Conservation (phyloP, 2,888 invertebrate genomes). For the Heliconius hortense region DNA sequence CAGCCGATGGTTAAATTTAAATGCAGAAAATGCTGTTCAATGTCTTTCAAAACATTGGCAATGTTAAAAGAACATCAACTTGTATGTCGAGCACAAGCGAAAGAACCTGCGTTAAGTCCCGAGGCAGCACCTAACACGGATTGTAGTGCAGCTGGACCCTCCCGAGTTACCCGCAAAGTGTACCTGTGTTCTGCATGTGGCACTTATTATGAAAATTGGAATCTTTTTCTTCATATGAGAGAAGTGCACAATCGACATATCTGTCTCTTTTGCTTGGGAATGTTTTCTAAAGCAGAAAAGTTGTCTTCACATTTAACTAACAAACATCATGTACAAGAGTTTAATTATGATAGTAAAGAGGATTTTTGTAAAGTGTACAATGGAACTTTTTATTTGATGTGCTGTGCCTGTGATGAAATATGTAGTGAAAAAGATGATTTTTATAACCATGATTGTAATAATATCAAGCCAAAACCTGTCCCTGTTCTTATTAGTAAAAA, state of each 20-base stretch:
- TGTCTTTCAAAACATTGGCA: slow-evolving; percentile 85
- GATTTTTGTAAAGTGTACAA: slow-evolving; percentile 85
- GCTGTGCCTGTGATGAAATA: slow-evolving; percentile 90
- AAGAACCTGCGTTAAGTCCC: slow-evolving; percentile 69
- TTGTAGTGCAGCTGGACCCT: slow-evolving; percentile 65
- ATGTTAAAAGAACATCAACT: slow-evolving; percentile 87
- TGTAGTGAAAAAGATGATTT: slow-evolving; percentile 90
- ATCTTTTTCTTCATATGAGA: slow-evolving; percentile 91
- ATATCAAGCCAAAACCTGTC: slow-evolving; percentile 76
- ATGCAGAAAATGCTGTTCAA: slow-evolving; percentile 87
- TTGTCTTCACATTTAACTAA: slow-evolving; percentile 88
- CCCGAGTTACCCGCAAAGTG: slow-evolving; percentile 88
- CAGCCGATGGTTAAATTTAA: slow-evolving; percentile 87
- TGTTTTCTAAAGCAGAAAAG: slow-evolving; percentile 91
- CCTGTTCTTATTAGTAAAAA: slow-evolving; percentile 76
- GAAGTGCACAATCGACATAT: slow-evolving; percentile 91
- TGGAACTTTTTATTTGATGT: slow-evolving; percentile 88
- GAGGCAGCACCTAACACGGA: slow-evolving; percentile 66
- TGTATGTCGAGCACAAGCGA: slow-evolving; percentile 80
- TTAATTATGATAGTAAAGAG: slow-evolving; percentile 84
- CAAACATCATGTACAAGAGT: slow-evolving; percentile 89
- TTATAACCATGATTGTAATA: slow-evolving; percentile 87
- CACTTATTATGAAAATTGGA: slow-evolving; percentile 93
- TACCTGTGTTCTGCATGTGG: slow-evolving; percentile 92
- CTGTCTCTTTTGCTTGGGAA: slow-evolving; percentile 91